A percentile compares a stretch with the other conserved stretches of the same genome.
Conservation (phyloP, 2,888 invertebrate genomes). For the Atrina japonica region DNA sequence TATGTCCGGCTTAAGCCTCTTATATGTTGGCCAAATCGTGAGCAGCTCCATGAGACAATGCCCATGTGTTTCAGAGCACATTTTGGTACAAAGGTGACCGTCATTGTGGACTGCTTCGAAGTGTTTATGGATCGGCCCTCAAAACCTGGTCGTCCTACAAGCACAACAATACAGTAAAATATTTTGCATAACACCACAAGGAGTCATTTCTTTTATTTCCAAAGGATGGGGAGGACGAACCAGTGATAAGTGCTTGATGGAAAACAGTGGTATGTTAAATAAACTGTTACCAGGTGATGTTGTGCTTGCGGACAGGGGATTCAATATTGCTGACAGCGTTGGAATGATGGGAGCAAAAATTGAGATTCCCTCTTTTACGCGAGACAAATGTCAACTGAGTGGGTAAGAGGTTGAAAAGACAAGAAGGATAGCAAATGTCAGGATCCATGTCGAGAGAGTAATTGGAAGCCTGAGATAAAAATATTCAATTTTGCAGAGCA, state of each 20-base stretch:
- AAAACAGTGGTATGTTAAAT: constrained; percentile 1
- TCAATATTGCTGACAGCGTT: constrained; percentile 1
- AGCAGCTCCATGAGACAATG: too few species aligned
- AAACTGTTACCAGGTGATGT: background rate
- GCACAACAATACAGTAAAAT: background rate
- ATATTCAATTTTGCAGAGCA: constrained; percentile 2
- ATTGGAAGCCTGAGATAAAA: background rate
- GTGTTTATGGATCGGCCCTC: background rate
- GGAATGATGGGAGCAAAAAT: background rate
- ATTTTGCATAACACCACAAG: background rate
- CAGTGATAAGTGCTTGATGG: constrained; percentile 1
- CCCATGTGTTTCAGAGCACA: too few species aligned
- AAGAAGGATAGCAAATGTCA: background rate
- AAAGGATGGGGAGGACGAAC: background rate
- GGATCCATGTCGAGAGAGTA: constrained; percentile 7
- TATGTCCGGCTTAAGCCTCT: too few species aligned
- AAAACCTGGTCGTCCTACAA: constrained; percentile 14
- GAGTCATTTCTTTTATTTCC: constrained; percentile 3
- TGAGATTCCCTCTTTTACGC: constrained; percentile 1
- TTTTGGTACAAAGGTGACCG: too few species aligned
- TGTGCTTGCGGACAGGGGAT: constrained; percentile 8
- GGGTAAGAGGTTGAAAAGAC: constrained; percentile 1
- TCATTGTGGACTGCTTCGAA: too few species aligned
- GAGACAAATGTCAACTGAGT: background rate
- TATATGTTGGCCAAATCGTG: too few species aligned